Evolutionary conservation across 1,140 invertebrate genomes (phyloP).

Genomic region (Kradibia gibbosae): DNA sequence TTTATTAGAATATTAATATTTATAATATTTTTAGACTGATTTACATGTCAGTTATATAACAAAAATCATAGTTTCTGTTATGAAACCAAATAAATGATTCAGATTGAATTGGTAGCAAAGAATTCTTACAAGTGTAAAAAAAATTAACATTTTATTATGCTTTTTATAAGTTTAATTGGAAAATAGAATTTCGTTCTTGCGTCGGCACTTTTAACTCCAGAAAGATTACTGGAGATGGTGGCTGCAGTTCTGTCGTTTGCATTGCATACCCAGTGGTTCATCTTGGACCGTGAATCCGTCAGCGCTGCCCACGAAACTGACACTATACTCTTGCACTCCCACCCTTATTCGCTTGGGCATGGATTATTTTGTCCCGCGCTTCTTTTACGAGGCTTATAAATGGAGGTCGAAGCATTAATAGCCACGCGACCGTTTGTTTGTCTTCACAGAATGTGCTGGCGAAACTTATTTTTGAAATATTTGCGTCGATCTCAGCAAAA

Average conservation of each 20-base stretch:
- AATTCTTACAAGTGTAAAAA: no score
- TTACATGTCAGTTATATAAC: no score
- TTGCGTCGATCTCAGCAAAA: not conserved
- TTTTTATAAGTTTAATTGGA: conserved; percentile 2
- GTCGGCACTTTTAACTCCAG: not conserved
- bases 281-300: conserved; percentile 66
- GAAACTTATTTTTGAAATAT: conserved; percentile 7
- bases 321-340: not conserved
- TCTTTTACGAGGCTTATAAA: conserved; percentile 24
- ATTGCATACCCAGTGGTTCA: not conserved
- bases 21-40: no score
- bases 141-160: not conserved
- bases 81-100: no score
- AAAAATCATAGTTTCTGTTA: no score
- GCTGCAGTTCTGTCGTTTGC: not conserved
- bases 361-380: not conserved
- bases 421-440: not conserved
- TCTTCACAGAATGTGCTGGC: not conserved
- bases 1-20: no score
- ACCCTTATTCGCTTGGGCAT: not conserved
- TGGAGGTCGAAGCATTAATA: conserved; percentile 20
- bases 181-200: not conserved
- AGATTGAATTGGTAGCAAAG: no score
- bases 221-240: no score
- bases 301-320: conserved; percentile 55